Percentiles rank a stretch among this genome's conserved stretches.
Evolutionary conservation across 2,797 vertebrate genomes (phyloP).

Genomic region (Mormyrops attenuatus): DNA sequence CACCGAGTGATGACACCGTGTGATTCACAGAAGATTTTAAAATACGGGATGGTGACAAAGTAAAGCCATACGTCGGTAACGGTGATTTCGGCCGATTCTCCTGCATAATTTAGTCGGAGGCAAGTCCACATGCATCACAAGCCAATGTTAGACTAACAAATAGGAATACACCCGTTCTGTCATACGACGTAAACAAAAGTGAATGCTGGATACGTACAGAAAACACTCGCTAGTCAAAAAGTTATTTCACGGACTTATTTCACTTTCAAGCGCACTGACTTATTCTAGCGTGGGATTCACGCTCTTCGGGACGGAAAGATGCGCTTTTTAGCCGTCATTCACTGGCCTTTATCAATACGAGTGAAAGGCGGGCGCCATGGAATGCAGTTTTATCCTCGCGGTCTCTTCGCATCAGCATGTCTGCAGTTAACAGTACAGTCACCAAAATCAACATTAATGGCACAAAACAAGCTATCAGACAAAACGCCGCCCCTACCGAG

Average conservation of each 20-base stretch:
- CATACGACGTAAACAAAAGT: background rate
- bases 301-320: background rate
- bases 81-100: background rate
- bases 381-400: background rate
- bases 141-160: background rate
- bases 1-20: background rate
- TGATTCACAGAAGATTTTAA: background rate
- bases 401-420: background rate
- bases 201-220: background rate
- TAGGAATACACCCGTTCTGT: background rate
- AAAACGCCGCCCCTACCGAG: slow-evolving; percentile 31
- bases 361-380: background rate
- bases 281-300: background rate
- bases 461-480: background rate
- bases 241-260: background rate
- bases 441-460: background rate
- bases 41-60: background rate
- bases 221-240: background rate
- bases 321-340: background rate
- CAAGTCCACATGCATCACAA: background rate
- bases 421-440: background rate
- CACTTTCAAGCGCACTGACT: background rate
- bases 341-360: slow-evolving; percentile 12
- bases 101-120: background rate
- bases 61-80: background rate